phyloP scores from a whole-genome alignment of 2,888 invertebrate genomes.

The Podotricha telesiphe region DNA sequence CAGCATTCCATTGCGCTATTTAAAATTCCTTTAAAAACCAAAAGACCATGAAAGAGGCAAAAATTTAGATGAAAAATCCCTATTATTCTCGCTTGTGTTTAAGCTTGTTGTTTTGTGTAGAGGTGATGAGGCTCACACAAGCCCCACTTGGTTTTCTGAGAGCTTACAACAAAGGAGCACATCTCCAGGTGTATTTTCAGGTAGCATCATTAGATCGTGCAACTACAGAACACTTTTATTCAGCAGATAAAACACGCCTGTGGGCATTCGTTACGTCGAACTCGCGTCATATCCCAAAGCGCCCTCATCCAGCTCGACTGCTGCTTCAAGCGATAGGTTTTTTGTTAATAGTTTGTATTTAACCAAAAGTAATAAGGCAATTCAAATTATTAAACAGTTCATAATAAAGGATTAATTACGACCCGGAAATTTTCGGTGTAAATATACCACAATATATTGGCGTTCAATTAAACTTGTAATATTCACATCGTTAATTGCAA shows the following conservation, averaged over 20 bases:
- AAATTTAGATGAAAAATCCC: constrained; percentile 26
- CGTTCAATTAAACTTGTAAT: constrained; percentile 32
- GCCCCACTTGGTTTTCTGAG: constrained; percentile 46
- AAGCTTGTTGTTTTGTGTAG: constrained; percentile 43
- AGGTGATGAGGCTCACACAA: constrained; percentile 45
- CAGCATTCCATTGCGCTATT: constrained; percentile 10
- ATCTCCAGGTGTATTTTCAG: constrained; percentile 47
- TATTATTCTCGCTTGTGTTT: constrained; percentile 33
- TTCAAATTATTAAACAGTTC: constrained; percentile 71
- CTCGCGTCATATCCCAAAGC: constrained; percentile 48
- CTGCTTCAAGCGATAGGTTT: constrained; percentile 19
- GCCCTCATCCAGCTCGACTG: constrained; percentile 52
- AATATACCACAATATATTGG: constrained; percentile 42
- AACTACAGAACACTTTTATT: constrained; percentile 61
- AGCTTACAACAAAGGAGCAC: constrained; percentile 48
- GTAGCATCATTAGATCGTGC: constrained; percentile 48
- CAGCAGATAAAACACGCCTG: constrained; percentile 62
- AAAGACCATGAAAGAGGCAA: constrained; percentile 9
- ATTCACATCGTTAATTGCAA: constrained; percentile 36
- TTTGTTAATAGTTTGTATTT: too few relatives aligned
- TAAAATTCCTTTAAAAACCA: constrained; percentile 18
- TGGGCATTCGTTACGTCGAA: constrained; percentile 65
- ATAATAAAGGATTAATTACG: constrained; percentile 60
- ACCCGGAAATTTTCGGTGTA: constrained; percentile 41
- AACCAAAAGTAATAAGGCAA: constrained; percentile 60